Evolutionary conservation across 2,888 invertebrate genomes (phyloP).

Genomic region (Germaria angustata): DNA sequence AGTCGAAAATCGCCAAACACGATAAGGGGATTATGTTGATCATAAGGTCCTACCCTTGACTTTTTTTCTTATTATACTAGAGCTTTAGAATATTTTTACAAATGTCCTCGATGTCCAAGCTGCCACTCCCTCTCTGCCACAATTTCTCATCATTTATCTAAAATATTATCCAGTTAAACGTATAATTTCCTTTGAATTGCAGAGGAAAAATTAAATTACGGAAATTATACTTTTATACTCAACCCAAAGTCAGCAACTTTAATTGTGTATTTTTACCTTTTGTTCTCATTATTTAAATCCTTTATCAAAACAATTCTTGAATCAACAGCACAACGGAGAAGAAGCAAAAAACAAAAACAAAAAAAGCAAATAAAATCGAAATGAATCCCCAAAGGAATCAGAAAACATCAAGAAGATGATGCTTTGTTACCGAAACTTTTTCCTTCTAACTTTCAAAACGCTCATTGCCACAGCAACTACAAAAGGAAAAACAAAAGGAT

Average conservation of each 20-base stretch:
- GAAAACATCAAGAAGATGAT: conserved; percentile 64
- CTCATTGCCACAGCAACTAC: conserved; percentile 20
- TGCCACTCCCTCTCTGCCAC: too few relatives aligned
- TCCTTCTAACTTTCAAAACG: conserved; percentile 3
- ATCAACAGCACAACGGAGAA: conserved; percentile 17
- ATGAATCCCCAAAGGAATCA: conserved; percentile 65
- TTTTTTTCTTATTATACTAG: too few relatives aligned
- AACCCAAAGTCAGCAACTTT: conserved; percentile 41
- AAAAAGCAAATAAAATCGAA: conserved; percentile 35
- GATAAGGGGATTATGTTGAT: too few relatives aligned
- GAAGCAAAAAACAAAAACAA: background rate
- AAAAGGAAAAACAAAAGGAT: conserved; percentile 4
- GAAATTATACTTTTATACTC: background rate
- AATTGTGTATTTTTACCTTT: conserved; percentile 50
- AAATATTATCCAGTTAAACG: conserved; percentile 7
- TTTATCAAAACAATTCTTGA: conserved; percentile 63
- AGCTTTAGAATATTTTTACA: too few relatives aligned
- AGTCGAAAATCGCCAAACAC: too few relatives aligned
- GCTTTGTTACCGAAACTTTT: conserved; percentile 60
- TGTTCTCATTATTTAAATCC: conserved; percentile 62
- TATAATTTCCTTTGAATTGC: background rate
- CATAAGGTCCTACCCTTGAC: too few relatives aligned
- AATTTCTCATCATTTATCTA: too few relatives aligned
- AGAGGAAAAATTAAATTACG: background rate
- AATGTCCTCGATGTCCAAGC: too few relatives aligned